Base-by-base conservation (phyloP, 2,888 invertebrate species). In the Archips crataeganus region DNA sequence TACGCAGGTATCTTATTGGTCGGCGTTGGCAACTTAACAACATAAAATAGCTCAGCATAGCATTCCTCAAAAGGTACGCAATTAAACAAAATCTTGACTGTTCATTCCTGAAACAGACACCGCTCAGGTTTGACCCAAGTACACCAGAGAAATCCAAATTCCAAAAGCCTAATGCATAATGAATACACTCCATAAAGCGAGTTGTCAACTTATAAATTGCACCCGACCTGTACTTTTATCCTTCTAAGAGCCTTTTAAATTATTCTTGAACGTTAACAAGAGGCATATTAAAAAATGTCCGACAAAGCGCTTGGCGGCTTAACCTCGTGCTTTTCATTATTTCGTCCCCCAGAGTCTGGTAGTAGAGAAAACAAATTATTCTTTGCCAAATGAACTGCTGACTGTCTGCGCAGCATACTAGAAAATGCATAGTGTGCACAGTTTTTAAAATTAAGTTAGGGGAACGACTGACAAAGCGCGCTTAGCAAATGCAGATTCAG, bases 311-410 rank as follows among this genome's bases (percentile, higher is more conserved):
- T 60, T 42, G 57, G 61, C 62, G 61, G 61, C 66, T 66, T 67
- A 67, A 51, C 51, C 39, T 32, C 71, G 60, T 49, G 61, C 66
- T 67, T 57, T 72, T 68, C 72, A 68, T 72, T 57, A 71, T 71
- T 66, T 71, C 61, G 45, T 34, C 36, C 47, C 64, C 42, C 23
- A 15, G 54, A 66, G 71, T 65, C 71, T 2, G 51, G 66, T 66
- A 61, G 66, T 67, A 45, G 62, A 67, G 67, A 54, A 72, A 72
- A 67, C 67, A 72, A 72, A 72, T 72, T 72, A 57, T 59, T 15
- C 61, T 36, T 23, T 36, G 34, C 54, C 57, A 67, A 72, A 67
- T 67, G 65, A 42, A 67, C 54, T 67, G 34, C 42, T 39, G 61
- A 8, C 64, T 63, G 71, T 65, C 51, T 23, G 59, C 36, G 15